Conservation (phyloP, 30 jellyfish, hydroid and myxozoan species). For the Cassiopea xamachana region DNA sequence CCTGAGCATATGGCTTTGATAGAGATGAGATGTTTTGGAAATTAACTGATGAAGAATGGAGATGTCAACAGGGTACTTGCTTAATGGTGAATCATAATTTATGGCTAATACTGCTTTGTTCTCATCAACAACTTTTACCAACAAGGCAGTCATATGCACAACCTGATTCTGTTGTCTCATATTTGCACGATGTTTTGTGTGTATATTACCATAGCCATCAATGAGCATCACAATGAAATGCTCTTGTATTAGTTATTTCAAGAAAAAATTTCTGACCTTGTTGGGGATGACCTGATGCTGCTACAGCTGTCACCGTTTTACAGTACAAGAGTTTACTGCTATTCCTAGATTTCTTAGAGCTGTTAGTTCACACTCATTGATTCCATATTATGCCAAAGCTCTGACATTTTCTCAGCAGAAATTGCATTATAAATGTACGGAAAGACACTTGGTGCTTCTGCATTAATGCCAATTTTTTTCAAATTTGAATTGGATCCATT, state of each 20-base stretch:
- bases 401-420: conserved; percentile 18
- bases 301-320: conserved; percentile 15
- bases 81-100: neutral
- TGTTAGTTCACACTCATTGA: conserved; percentile 41
- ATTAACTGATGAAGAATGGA: conserved; percentile 15
- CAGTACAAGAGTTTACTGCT: conserved; percentile 53
- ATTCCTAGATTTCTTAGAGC: conserved; percentile 43
- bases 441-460: conserved; percentile 31
- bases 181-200: conserved; percentile 55
- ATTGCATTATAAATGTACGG: conserved; percentile 19
- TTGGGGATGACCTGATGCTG: conserved; percentile 11
- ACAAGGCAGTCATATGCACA: conserved; percentile 46
- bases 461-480: conserved; percentile 24
- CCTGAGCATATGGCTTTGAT: conserved; percentile 42
- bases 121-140: conserved; percentile 26
- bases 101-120: conserved; percentile 8
- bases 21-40: neutral
- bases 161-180: conserved; percentile 17
- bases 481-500: conserved; percentile 24
- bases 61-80: conserved; percentile 24
- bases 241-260: conserved; percentile 3
- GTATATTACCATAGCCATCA: conserved; percentile 49
- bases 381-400: conserved; percentile 48
- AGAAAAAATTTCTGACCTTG: neutral
- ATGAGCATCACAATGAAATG: conserved; percentile 24